Conservation (phyloP, 2,113 vertebrate species). For the Peucedramus taeniatus region DNA sequence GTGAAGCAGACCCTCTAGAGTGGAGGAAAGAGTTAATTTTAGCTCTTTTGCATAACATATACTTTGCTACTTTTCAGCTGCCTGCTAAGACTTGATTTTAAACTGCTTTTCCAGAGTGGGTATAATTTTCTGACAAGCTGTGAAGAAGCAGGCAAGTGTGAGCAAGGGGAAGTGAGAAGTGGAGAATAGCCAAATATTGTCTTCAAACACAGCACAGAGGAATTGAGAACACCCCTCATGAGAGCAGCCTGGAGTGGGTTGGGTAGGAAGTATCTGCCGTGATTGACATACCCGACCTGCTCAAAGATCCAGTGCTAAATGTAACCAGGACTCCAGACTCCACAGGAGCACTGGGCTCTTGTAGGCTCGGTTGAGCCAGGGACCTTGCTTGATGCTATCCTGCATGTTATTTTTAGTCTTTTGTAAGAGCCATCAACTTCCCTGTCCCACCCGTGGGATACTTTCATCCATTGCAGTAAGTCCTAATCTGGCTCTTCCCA, state of each 20-base stretch:
- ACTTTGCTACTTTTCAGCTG: not conserved
- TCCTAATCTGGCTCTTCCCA: not conserved
- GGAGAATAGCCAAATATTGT: not conserved
- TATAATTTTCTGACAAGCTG: constrained; percentile 27
- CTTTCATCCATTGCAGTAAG: not conserved
- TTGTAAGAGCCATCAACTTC: not conserved
- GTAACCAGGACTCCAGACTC: not conserved
- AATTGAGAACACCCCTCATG: not conserved
- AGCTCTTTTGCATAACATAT: not conserved
- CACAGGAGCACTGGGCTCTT: not conserved
- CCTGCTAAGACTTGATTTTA: not conserved
- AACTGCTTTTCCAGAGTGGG: not conserved
- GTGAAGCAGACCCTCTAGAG: not conserved
- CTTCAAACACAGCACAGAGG: not conserved
- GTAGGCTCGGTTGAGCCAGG: not conserved
- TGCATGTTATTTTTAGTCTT: not conserved
- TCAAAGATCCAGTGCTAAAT: not conserved
- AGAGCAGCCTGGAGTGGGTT: not conserved
- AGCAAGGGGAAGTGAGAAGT: not conserved
- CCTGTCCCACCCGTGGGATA: not conserved
- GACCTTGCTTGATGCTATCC: not conserved
- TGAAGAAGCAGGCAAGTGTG: not conserved
- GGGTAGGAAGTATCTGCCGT: not conserved
- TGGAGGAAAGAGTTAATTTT: constrained; percentile 1
- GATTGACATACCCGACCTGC: not conserved